Conservation (phyloP, 1,140 invertebrate species). For the Megalopta genalis region DNA sequence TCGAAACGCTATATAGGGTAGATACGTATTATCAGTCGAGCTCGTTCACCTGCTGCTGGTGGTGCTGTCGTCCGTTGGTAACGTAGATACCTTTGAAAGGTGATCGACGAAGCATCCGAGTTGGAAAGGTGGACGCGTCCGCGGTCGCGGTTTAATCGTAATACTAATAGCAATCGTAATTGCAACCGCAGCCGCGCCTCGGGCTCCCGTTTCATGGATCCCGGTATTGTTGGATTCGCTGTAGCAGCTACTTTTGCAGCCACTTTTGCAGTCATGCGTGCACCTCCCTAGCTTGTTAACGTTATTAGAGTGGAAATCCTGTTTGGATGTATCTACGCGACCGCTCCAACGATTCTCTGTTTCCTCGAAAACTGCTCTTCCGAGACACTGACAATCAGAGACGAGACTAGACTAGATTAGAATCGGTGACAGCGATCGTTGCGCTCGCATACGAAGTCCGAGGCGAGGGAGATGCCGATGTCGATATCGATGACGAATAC, state of each 20-base stretch:
- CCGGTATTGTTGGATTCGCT: neutral
- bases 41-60: conserved; percentile 7
- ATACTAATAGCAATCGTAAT: no score
- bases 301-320: conserved; percentile 68
- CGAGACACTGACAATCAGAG: no score
- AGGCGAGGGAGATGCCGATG: no score
- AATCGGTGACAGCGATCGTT: no score
- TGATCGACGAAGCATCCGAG: neutral
- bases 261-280: conserved; percentile 15
- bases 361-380: conserved; percentile 16
- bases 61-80: conserved; percentile 24
- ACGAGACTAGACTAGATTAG: no score
- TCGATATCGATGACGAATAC: no score
- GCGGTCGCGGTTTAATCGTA: no score
- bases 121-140: neutral
- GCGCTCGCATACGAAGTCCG: neutral
- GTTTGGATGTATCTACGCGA: conserved; percentile 35
- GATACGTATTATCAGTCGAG: neutral
- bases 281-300: conserved; percentile 37
- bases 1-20: no score
- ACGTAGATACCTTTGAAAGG: conserved; percentile 35
- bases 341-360: conserved; percentile 39
- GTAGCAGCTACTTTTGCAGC: conserved; percentile 26
- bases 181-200: no score
- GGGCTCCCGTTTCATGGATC: no score